These are phyloP conservation scores for Steatocranus sp. DNA, from an alignment of 2,797 vertebrate species.

Conservation along the genomic window DNA sequence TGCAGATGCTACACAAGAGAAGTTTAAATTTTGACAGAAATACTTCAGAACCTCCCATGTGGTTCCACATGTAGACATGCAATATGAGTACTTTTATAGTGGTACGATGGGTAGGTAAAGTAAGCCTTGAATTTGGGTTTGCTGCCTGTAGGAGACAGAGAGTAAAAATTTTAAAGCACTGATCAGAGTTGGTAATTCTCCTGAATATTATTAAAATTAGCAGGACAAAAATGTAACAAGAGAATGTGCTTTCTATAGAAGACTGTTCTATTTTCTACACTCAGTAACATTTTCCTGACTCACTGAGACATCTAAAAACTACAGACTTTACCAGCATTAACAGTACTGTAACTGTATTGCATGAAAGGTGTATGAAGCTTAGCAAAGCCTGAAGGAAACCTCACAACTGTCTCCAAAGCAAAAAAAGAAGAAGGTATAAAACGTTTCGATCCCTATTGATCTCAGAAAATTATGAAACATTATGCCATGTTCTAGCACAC, in stretches of 20 bases:
- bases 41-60: neutral
- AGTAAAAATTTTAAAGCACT: neutral
- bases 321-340: neutral
- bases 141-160: neutral
- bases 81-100: neutral
- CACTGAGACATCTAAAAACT: neutral
- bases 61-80: neutral
- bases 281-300: neutral
- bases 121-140: neutral
- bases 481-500: neutral
- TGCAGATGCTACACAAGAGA: conserved; percentile 33
- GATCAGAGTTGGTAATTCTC: neutral
- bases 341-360: neutral
- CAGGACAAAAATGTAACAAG: neutral
- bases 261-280: neutral
- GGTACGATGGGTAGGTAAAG: neutral
- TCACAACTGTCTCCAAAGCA: neutral
- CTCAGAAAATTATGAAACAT: neutral
- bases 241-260: neutral
- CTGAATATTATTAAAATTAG: neutral
- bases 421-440: neutral
- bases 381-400: neutral
- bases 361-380: neutral
- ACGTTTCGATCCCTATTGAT: neutral
- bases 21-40: neutral